Evolutionary conservation across 2,113 vertebrate genomes (phyloP), one percentile per base, ranked within the genome.

Genomic region (Oryzias melastigma): DNA sequence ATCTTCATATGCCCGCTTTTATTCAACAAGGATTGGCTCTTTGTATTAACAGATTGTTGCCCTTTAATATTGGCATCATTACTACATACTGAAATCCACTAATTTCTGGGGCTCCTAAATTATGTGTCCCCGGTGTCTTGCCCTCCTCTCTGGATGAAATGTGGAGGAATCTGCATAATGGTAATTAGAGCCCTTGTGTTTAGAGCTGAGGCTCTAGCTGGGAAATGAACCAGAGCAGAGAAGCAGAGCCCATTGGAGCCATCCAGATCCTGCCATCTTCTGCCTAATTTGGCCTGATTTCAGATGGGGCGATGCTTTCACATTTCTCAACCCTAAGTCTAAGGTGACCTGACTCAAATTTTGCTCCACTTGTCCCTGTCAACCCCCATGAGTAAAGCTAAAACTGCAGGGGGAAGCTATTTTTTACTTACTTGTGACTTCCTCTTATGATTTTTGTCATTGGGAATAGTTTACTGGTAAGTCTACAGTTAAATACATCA

Each of bases 161-260:
- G 44, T 75, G 75, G 69, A 74, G 62, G 78, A 83, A 87, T 87
- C 74, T 77, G 76, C 74, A 85, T 88, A 86, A 81, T 66, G 72
- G 82, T 89, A 90, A 90, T 91, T 90, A 88, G 71, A 78, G 73
- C 40, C 60, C 66, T 69, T 50, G 65, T 64, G 62, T 56, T 61
- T 7, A 40, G 69, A 54, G 25, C 22, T 22, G 65, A 68, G 60
- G 53, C 73, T 80, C 66, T 63, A 5, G 47, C 64, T 42, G 65
- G 65, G 66, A 86, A 61, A 49, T 50, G 65, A 81, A 70, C 55
- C 60, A 52, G 48, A 74, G 65, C 63, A 65, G 58, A 78, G 65
- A 42, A 73, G 58, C 52, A 51, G 53, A 55, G 77, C 60, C 78
- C 73, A 78, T 79, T 58, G n/a, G 68, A 64, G 68, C 52, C 27